Conservation (phyloP, 2,113 vertebrate genomes). For the Erythrolamprus reginae region DNA sequence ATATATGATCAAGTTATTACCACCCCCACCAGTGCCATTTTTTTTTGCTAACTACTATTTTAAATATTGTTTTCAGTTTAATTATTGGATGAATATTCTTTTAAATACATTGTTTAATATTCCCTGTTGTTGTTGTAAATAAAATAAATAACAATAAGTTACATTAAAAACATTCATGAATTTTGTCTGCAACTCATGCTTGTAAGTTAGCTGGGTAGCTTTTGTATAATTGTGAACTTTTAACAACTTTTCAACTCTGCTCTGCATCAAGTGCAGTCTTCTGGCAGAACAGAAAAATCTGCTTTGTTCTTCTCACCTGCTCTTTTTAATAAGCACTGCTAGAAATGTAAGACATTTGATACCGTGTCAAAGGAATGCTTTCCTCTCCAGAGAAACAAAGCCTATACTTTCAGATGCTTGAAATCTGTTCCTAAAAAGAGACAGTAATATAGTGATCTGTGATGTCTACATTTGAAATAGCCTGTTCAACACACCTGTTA, state of each 20-base stretch:
- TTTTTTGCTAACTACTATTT: neutral
- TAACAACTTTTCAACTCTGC: neutral
- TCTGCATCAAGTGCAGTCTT: conserved; percentile 38
- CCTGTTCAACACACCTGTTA: conserved; percentile 43
- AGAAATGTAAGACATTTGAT: conserved; percentile 58
- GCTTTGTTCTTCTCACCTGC: conserved; percentile 64
- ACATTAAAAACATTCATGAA: neutral
- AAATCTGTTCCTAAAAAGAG: conserved; percentile 45
- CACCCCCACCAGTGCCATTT: neutral
- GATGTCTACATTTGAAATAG: conserved; percentile 38
- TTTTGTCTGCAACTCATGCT: neutral
- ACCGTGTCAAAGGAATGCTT: conserved; percentile 59
- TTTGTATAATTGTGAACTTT: neutral
- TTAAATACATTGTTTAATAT: neutral
- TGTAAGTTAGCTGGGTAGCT: neutral
- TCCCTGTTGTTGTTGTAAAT: neutral
- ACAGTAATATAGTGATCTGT: conserved; percentile 12
- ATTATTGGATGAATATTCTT: neutral
- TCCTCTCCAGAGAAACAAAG: conserved; percentile 55
- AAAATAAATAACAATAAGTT: neutral
- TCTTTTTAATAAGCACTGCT: conserved; percentile 52
- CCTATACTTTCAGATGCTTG: conserved; percentile 52
- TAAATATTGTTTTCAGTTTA: neutral
- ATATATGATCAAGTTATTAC: neutral
- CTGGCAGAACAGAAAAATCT: conserved; percentile 54